A percentile compares a stretch with the other conserved stretches of the same genome.
Evolutionary conservation across 1,140 invertebrate species (phyloP).

Genomic region (Brachionus plicatilis): DNA sequence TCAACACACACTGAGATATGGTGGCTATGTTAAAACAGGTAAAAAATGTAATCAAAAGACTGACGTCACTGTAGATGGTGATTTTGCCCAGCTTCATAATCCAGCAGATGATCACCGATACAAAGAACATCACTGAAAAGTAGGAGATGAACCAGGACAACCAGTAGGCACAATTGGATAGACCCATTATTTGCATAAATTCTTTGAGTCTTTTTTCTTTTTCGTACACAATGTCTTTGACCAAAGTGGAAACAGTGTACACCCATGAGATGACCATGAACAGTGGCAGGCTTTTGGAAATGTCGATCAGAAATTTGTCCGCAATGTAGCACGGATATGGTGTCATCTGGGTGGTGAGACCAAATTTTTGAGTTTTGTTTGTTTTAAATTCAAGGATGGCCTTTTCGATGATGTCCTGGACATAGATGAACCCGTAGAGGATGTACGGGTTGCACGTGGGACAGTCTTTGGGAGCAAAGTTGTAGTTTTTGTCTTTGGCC

Average conservation of each 20-base stretch:
- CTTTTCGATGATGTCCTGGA: slow-evolving; percentile 68
- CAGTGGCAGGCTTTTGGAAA: slow-evolving; percentile 64
- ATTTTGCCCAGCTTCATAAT: not conserved
- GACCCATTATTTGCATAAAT: slow-evolving; percentile 64
- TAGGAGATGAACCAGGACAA: slow-evolving; percentile 63
- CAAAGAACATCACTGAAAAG: slow-evolving; percentile 61
- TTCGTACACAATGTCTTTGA: slow-evolving; percentile 67
- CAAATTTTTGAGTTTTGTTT: slow-evolving; percentile 13
- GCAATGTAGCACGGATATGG: slow-evolving; percentile 32
- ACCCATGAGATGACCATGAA: slow-evolving; percentile 66
- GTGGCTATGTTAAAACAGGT: slow-evolving; percentile 58
- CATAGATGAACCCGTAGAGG: slow-evolving; percentile 60
- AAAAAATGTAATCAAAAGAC: slow-evolving; percentile 11
- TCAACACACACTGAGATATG: slow-evolving; percentile 60
- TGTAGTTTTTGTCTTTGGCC: slow-evolving; percentile 9
- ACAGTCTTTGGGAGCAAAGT: slow-evolving; percentile 1
- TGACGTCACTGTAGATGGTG: not conserved
- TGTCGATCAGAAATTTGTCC: slow-evolving; percentile 61
- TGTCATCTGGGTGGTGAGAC: not conserved
- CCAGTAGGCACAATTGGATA: slow-evolving; percentile 62
- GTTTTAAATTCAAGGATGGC: slow-evolving; percentile 60
- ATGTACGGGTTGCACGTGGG: slow-evolving; percentile 42
- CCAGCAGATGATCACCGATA: slow-evolving; percentile 52
- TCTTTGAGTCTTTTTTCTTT: slow-evolving; percentile 63
- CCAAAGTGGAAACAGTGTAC: slow-evolving; percentile 69